phyloP scores from a whole-genome alignment of 2,888 invertebrate genomes.

The Aphidius colemani region DNA sequence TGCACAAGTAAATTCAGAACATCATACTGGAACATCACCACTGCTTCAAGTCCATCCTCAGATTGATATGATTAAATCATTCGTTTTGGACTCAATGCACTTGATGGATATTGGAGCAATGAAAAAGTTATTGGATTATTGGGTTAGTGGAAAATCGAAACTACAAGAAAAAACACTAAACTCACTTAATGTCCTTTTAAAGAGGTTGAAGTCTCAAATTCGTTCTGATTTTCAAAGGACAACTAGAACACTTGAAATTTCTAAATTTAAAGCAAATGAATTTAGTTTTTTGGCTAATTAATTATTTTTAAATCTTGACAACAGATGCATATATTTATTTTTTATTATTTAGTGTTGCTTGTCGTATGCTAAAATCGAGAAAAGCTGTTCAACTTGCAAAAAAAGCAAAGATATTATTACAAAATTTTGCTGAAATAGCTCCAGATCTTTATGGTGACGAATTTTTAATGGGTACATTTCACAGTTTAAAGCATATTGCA shows the following conservation, averaged over 20 bases:
- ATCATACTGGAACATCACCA: slow-evolving; percentile 20
- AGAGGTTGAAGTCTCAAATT: too few species aligned
- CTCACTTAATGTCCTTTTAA: too few species aligned
- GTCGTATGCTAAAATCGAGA: slow-evolving; percentile 23
- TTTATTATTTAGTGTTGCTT: slow-evolving; percentile 24
- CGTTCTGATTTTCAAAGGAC: too few species aligned
- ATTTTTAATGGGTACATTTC: slow-evolving; percentile 28
- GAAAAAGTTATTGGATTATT: slow-evolving; percentile 15
- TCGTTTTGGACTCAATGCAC: slow-evolving; percentile 26
- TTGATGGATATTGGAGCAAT: slow-evolving; percentile 1
- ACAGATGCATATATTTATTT: slow-evolving; percentile 28
- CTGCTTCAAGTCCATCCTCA: slow-evolving; percentile 19
- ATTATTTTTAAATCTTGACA: slow-evolving; percentile 24
- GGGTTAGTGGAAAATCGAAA: background rate
- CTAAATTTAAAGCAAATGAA: too few species aligned
- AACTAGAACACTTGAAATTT: too few species aligned
- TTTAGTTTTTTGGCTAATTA: slow-evolving; percentile 17
- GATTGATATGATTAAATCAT: slow-evolving; percentile 9
- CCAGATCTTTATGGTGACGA: slow-evolving; percentile 23
- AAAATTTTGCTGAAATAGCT: slow-evolving; percentile 16
- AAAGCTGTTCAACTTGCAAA: background rate
- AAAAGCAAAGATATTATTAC: slow-evolving; percentile 18
- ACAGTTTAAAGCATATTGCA: slow-evolving; percentile 28
- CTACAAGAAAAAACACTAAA: too few species aligned
- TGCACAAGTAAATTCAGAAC: slow-evolving; percentile 22